Base-by-base conservation (phyloP, 2,113 vertebrate genomes). In the Ammodytes dubius region DNA sequence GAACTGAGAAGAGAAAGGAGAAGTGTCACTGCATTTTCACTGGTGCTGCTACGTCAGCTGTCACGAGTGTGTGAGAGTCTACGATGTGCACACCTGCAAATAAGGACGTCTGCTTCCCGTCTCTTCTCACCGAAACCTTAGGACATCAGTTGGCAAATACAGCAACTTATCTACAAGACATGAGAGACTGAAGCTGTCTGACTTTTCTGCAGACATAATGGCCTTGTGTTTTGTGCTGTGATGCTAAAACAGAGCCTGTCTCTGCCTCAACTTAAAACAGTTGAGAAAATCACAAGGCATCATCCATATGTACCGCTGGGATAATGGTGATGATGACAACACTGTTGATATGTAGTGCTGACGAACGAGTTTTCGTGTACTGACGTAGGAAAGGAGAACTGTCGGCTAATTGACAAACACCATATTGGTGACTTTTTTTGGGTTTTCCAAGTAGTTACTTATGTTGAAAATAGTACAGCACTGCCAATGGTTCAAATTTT, bases 31-130 rank as follows among this genome's bases (percentile, higher is more conserved):
- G 98, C 88, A 97, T 99, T 92, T 99, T 99, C 98, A 99, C 95
- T 99, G 98, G 98, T 99, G 98, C 95, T 99, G 98, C 94, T 99
- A 99, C 0, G 98, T 99, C 79, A 99, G 98, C 95, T 99, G 98
- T 92, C 98, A 99, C 91, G 98, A 99, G 94, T 99, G 98, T 35
- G 68, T 96, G 54, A 95, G 97, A 0, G 95, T 99, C 89, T 99
- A 99, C 0, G 98, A 99, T 0, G 98, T 99, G 69, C 98, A 99
- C 93, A 99, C 98, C 82, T 99, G 98, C 96, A 99, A 99, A 94
- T 99, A 95, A 94, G 43, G 10, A 76, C 19, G 5, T 19, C 39
- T 53, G 57, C 35, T 56, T 53, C 60, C 65, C 0, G 2, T 67
- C 35, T 74, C 80, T 76, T 54, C 27, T 79, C 71, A 76, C 70